Evolutionary conservation across 1,140 invertebrate species (phyloP), one percentile per base, ranked within the genome.

Genomic region (Maniola jurtina): DNA sequence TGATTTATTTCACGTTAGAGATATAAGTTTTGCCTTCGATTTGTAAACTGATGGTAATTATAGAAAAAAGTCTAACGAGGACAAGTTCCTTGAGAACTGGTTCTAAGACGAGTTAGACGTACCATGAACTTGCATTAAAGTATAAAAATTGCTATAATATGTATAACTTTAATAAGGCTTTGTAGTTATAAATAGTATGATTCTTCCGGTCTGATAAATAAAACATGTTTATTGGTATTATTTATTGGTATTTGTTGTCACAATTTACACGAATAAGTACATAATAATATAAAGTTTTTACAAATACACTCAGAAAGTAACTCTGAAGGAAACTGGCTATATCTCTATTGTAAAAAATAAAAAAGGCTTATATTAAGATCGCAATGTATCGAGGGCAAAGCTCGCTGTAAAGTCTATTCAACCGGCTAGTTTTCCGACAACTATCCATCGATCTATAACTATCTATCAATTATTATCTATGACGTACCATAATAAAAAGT

Each of bases 71-170:
- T 38, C 36, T 35, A 56, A 55, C 25, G 9, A 56, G 35, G 50
- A 63, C 25, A 34, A 56, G 52, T 25, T 42, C 36, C 57, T 64
- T 70, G 47, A 15, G 58, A 70, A 71, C 73, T 66, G 64, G 72
- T 75, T 77, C 76, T 76, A 75, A 79, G 71, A 76, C 71, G 69
- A 63, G 72, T 74, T 70, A 36, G 66, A 48, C 47, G 50, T 69
- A 67, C 71, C 72, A 70, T 70, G 79, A 73, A 70, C 70, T 66
- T 52, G 75, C 72, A 80, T 80, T 81, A 75, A 77, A 76, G 1
- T 74, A 66, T 70, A 63, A 45, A 62, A 61, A 62, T 55, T 40
- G 52, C 40, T 56, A 63, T 63, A 25, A 2, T 2, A 2, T 25
- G 25, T 25, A 25, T 63, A 38, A 35, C 38, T 34, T 55, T 33